These are phyloP conservation scores for Pachyrhynchus sulphureomaculatus DNA, from an alignment of 1,140 invertebrate genomes.

Conservation along the genomic window DNA sequence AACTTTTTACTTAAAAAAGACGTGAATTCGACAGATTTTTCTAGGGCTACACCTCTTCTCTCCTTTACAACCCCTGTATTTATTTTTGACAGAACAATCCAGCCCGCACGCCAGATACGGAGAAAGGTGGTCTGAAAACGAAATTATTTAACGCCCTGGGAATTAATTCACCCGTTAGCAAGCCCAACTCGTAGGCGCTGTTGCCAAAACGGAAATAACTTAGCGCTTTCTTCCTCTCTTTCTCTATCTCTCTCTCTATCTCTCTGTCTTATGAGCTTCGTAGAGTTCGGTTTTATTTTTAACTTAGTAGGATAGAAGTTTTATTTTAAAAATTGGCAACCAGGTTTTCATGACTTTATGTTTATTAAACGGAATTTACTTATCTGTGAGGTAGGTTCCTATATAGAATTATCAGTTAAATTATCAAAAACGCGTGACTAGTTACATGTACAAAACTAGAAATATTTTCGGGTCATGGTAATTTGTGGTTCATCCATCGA, in stretches of 20 bases:
- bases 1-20: no score
- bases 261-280: background rate
- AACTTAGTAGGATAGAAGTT: background rate
- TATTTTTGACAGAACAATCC: conserved; percentile 44
- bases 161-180: conserved; percentile 51
- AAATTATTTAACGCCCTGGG: conserved; percentile 64
- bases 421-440: no score
- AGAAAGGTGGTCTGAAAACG: conserved; percentile 59
- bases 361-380: no score
- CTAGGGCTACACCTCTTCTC: background rate
- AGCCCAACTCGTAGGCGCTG: conserved; percentile 45
- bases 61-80: conserved; percentile 10
- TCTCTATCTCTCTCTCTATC: background rate
- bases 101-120: conserved; percentile 51
- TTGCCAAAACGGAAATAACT: background rate
- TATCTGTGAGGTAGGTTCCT: no score
- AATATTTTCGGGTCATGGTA: no score
- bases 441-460: no score
- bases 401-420: no score
- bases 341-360: background rate
- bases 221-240: background rate
- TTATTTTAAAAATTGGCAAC: no score
- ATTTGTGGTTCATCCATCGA: no score
- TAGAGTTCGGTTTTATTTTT: background rate
- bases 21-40: background rate